Conservation (phyloP, 2,113 vertebrate genomes). For the Microcebus griseorufus region DNA sequence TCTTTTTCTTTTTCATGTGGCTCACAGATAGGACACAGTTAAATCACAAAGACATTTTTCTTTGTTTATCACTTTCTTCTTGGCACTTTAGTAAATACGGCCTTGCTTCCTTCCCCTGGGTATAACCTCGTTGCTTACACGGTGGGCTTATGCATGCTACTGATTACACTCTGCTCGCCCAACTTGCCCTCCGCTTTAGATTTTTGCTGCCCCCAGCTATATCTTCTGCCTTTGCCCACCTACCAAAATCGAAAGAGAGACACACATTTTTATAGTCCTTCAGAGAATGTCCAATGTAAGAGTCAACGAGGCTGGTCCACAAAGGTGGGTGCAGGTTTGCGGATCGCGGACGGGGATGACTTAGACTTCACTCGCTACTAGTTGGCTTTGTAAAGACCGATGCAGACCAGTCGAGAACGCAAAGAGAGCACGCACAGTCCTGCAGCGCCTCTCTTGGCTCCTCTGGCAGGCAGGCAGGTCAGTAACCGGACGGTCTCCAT, state of each 20-base stretch:
- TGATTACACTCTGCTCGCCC: neutral
- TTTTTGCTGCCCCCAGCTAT: neutral
- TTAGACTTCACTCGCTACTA: neutral
- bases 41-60: neutral
- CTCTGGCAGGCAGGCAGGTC: neutral
- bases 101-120: neutral
- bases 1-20: accelerated
- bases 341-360: neutral
- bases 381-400: neutral
- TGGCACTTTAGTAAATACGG: neutral
- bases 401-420: neutral
- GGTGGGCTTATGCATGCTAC: neutral
- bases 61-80: neutral
- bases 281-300: neutral
- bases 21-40: neutral
- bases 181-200: neutral
- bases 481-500: neutral
- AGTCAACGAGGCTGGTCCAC: neutral
- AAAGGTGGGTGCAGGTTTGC: neutral
- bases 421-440: neutral
- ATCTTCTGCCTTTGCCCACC: neutral
- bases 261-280: neutral
- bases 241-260: neutral
- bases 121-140: neutral
- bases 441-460: neutral